Conservation (phyloP, 64 coral and sea anemone genomes). For the Pocillopora damicornis region DNA sequence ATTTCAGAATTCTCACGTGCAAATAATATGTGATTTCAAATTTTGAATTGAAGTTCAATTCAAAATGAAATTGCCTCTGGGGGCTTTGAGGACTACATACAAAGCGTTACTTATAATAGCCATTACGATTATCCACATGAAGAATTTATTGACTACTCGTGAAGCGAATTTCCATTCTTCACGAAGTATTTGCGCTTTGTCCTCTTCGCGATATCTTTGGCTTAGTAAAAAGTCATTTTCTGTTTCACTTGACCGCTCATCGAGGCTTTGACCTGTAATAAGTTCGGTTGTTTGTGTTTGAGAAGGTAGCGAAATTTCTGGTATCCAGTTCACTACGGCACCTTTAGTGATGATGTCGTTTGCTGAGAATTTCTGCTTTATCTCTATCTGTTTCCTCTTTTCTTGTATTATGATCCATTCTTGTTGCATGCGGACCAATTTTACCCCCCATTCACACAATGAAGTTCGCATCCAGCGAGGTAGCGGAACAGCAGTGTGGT, state of each 20-base stretch:
- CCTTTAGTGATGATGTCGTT: neutral
- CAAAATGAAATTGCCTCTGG: slow-evolving; percentile 54
- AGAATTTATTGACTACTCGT: slow-evolving; percentile 42
- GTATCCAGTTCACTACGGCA: slow-evolving; percentile 23
- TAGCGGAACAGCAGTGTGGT: slow-evolving; percentile 24
- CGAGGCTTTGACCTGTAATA: neutral
- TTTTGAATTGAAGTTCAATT: neutral
- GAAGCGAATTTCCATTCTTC: slow-evolving; percentile 72
- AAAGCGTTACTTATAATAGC: slow-evolving; percentile 34
- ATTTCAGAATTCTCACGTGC: neutral
- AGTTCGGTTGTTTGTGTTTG: neutral
- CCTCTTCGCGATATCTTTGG: slow-evolving; percentile 13
- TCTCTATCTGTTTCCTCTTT: slow-evolving; percentile 39
- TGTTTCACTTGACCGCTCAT: neutral
- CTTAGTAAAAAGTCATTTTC: slow-evolving; percentile 7
- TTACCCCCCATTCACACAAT: slow-evolving; percentile 69
- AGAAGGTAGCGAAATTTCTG: slow-evolving; percentile 18
- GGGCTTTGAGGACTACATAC: slow-evolving; percentile 54
- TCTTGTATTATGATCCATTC: slow-evolving; percentile 72
- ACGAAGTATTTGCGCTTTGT: slow-evolving; percentile 31
- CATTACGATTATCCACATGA: slow-evolving; percentile 39
- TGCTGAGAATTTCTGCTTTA: slow-evolving; percentile 6
- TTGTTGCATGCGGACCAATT: slow-evolving; percentile 47
- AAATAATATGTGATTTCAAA: neutral
- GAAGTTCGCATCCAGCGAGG: slow-evolving; percentile 36